These are phyloP conservation scores for Acheta domesticus DNA, from an alignment of 2,888 invertebrate genomes.

Conservation along the genomic window DNA sequence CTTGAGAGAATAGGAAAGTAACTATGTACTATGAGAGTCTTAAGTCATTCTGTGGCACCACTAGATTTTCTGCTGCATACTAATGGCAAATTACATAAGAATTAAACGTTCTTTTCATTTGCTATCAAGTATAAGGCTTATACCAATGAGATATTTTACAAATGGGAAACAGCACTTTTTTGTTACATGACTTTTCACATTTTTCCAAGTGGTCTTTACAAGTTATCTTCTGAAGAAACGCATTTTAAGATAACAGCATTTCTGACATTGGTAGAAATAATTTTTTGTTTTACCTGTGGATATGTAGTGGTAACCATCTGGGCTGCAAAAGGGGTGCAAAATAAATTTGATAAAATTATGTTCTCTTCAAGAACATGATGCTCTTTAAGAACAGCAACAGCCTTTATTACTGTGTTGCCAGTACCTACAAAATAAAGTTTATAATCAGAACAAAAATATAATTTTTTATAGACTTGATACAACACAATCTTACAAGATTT, in stretches of 20 bases:
- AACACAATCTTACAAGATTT: neutral
- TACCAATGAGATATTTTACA: no score
- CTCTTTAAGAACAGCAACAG: constrained; percentile 89
- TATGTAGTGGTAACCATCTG: constrained; percentile 79
- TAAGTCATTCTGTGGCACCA: no score
- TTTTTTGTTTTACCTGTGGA: constrained; percentile 56
- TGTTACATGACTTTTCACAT: no score
- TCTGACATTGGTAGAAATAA: constrained; percentile 11
- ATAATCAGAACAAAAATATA: neutral
- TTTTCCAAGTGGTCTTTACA: no score
- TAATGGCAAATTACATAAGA: no score
- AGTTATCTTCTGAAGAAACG: neutral
- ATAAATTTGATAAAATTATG: constrained; percentile 94
- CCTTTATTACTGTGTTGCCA: constrained; percentile 92
- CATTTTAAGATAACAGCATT: neutral
- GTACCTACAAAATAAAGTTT: constrained; percentile 56
- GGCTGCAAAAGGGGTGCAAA: constrained; percentile 90
- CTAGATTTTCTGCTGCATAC: no score
- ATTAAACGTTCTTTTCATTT: no score
- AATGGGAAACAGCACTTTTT: no score
- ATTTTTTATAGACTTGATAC: neutral
- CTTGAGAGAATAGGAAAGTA: no score
- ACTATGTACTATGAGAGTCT: no score
- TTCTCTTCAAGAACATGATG: constrained; percentile 91
- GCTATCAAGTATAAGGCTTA: no score